phyloP scores from a whole-genome alignment of 37 sponge, comb jelly and placozoan genomes.

The Lycopodina hypogea region DNA sequence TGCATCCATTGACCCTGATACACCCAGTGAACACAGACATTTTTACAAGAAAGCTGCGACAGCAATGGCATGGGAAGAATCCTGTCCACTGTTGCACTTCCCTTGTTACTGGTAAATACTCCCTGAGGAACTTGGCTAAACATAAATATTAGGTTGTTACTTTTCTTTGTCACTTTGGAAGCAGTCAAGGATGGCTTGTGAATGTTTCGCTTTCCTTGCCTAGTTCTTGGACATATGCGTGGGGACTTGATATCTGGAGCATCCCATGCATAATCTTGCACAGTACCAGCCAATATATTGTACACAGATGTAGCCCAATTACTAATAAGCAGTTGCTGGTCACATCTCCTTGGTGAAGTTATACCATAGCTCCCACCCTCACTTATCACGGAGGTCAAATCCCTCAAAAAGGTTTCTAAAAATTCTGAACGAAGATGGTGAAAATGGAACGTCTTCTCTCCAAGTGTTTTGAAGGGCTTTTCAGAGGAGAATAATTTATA shows the following conservation, averaged over 20 bases:
- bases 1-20: neutral
- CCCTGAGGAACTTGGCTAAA: slow-evolving; percentile 28
- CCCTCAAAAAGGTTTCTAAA: slow-evolving; percentile 30
- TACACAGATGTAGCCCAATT: slow-evolving; percentile 19
- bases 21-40: slow-evolving; percentile 24
- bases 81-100: neutral
- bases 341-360: neutral
- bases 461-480: neutral
- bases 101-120: neutral
- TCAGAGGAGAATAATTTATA: slow-evolving; percentile 33
- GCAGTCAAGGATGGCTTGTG: too few species aligned
- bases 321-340: neutral
- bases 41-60: slow-evolving; percentile 17
- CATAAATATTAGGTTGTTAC: slow-evolving; percentile 33
- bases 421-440: slow-evolving; percentile 23
- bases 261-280: slow-evolving; percentile 64
- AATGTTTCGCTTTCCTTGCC: neutral
- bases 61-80: slow-evolving; percentile 29
- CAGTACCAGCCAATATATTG: slow-evolving; percentile 27
- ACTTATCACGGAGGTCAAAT: neutral
- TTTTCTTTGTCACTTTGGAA: too few species aligned
- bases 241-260: slow-evolving; percentile 59
- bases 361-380: neutral
- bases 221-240: neutral
- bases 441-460: slow-evolving; percentile 11